Evolutionary conservation across 2,113 vertebrate genomes (phyloP).

Genomic region (Pygathrix nemaeus): DNA sequence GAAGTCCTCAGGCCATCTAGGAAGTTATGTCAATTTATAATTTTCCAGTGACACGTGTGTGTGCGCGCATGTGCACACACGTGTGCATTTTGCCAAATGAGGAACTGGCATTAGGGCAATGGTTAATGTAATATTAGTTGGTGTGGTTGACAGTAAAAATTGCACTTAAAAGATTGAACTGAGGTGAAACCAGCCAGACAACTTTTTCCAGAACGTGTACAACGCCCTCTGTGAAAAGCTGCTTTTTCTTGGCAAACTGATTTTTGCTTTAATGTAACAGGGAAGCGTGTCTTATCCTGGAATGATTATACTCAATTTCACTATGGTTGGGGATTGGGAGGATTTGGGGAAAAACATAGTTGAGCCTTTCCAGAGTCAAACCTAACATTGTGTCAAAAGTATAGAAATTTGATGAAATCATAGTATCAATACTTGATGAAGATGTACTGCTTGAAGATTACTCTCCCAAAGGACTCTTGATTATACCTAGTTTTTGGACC

Average conservation of each 20-base stretch:
- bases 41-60: background rate
- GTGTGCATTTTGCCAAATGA: background rate
- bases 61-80: background rate
- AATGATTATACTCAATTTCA: background rate
- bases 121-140: background rate
- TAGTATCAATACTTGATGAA: too few relatives aligned
- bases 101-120: background rate
- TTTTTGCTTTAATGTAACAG: constrained; percentile 44
- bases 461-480: background rate
- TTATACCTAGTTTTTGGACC: background rate
- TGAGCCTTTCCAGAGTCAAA: background rate
- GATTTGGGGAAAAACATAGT: background rate
- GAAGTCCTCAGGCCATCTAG: constrained; percentile 60
- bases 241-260: constrained; percentile 57
- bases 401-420: background rate
- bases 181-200: constrained; percentile 40
- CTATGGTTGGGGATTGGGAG: background rate
- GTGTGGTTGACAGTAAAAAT: background rate
- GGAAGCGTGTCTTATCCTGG: constrained; percentile 1
- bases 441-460: background rate
- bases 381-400: background rate
- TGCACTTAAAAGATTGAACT: constrained; percentile 23
- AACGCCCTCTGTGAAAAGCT: background rate
- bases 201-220: constrained; percentile 26
- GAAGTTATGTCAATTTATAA: background rate